Evolutionary conservation across 2,113 vertebrate genomes (phyloP).

Genomic region (Pteronura brasiliensis): DNA sequence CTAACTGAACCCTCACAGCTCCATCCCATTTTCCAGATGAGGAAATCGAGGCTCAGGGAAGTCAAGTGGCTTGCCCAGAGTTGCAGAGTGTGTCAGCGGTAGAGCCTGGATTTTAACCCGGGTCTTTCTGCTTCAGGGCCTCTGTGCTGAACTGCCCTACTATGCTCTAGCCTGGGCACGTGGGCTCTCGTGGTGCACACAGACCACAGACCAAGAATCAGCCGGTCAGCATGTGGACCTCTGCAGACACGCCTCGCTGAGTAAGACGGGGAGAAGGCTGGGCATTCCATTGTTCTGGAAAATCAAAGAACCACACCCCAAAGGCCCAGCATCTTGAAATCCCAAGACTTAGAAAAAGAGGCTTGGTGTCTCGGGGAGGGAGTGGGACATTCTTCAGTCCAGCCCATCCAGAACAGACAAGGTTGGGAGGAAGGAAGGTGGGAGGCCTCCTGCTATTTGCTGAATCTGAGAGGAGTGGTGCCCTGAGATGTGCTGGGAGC

Average conservation of each 20-base stretch:
- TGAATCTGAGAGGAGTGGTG: not conserved
- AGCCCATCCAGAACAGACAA: not conserved
- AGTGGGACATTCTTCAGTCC: not conserved
- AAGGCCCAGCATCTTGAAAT: not conserved
- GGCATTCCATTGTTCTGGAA: not conserved
- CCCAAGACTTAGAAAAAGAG: not conserved
- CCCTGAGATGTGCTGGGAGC: not conserved
- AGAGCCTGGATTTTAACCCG: not conserved
- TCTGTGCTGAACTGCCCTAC: not conserved
- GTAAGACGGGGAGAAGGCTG: not conserved
- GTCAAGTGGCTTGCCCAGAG: accelerated
- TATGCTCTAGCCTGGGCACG: not conserved
- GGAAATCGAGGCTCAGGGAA: not conserved
- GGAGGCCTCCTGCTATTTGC: not conserved
- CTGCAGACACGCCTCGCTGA: not conserved
- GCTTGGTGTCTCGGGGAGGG: not conserved
- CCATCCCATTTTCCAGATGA: not conserved
- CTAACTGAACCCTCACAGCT: not conserved
- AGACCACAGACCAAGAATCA: not conserved
- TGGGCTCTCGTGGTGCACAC: not conserved
- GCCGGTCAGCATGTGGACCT: not conserved
- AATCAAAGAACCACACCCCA: not conserved
- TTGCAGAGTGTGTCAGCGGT: not conserved
- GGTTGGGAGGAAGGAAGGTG: not conserved
- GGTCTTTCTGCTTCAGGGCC: not conserved